These are phyloP conservation scores for Drymonia ruficornis DNA, from an alignment of 2,888 invertebrate genomes.

Conservation along the genomic window DNA sequence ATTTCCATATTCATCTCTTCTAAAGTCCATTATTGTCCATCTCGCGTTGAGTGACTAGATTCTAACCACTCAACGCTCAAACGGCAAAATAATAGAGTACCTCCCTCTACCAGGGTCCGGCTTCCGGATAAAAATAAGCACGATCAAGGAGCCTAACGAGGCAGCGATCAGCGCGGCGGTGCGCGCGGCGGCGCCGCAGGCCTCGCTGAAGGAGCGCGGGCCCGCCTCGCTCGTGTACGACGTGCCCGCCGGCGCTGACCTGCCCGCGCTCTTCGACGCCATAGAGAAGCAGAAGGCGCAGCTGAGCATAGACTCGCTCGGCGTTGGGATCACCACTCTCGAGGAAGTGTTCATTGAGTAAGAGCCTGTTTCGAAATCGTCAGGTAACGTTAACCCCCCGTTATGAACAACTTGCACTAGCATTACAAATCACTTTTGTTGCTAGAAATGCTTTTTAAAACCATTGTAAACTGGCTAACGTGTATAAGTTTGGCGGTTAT, in stretches of 20 bases:
- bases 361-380: too few relatives aligned
- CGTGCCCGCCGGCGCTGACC: slow-evolving; percentile 6
- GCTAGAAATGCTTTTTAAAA: too few relatives aligned
- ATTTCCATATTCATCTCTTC: too few relatives aligned
- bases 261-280: slow-evolving; percentile 10
- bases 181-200: neutral
- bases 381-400: too few relatives aligned
- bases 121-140: neutral
- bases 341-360: slow-evolving; percentile 18
- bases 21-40: too few relatives aligned
- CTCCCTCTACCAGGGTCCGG: neutral
- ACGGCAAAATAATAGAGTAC: neutral
- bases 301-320: slow-evolving; percentile 8
- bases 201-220: neutral
- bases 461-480: too few relatives aligned
- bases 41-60: too few relatives aligned
- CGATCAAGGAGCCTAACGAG: neutral
- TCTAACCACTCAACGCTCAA: too few relatives aligned
- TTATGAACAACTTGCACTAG: too few relatives aligned
- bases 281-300: slow-evolving; percentile 11
- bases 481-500: too few relatives aligned
- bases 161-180: neutral
- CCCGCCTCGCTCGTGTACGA: neutral
- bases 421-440: too few relatives aligned
- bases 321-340: slow-evolving; percentile 14